Evolutionary conservation across 2,797 vertebrate species (phyloP).

Genomic region (Helarctos malayanus): DNA sequence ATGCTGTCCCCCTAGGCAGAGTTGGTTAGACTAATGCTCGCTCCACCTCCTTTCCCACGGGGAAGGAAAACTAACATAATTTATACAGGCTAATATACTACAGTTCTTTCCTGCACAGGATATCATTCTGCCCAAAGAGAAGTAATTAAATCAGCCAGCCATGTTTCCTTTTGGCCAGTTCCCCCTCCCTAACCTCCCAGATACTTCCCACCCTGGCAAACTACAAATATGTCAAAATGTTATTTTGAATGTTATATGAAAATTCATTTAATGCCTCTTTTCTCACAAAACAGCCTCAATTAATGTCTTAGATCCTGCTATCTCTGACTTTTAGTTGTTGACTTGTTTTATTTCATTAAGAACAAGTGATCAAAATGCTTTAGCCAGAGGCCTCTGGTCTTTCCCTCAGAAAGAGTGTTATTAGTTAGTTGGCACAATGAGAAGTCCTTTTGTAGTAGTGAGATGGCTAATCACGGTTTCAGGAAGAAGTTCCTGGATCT

Average conservation of each 20-base stretch:
- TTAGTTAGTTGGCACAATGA: constrained; percentile 64
- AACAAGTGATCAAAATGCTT: constrained; percentile 61
- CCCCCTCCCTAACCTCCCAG: neutral
- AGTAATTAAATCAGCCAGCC: constrained; percentile 62
- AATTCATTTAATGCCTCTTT: constrained; percentile 65
- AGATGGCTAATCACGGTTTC: neutral
- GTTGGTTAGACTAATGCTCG: neutral
- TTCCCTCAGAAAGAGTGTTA: constrained; percentile 5
- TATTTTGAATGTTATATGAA: neutral
- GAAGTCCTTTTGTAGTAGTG: neutral
- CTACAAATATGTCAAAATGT: constrained; percentile 56
- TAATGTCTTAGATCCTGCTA: constrained; percentile 48
- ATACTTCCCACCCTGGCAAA: constrained; percentile 38
- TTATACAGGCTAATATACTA: constrained; percentile 14
- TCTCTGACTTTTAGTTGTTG: constrained; percentile 55
- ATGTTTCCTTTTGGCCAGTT: constrained; percentile 59
- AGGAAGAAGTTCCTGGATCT: neutral
- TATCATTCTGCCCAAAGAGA: constrained; percentile 63
- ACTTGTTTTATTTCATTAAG: constrained; percentile 66
- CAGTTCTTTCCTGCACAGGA: constrained; percentile 30
- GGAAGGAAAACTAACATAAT: constrained; percentile 58
- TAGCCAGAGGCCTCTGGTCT: neutral
- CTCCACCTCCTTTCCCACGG: neutral
- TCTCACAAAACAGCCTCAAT: constrained; percentile 29
- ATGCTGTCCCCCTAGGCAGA: neutral